Evolutionary conservation across 2,113 vertebrate species (phyloP).

Genomic region (Promerops cafer): DNA sequence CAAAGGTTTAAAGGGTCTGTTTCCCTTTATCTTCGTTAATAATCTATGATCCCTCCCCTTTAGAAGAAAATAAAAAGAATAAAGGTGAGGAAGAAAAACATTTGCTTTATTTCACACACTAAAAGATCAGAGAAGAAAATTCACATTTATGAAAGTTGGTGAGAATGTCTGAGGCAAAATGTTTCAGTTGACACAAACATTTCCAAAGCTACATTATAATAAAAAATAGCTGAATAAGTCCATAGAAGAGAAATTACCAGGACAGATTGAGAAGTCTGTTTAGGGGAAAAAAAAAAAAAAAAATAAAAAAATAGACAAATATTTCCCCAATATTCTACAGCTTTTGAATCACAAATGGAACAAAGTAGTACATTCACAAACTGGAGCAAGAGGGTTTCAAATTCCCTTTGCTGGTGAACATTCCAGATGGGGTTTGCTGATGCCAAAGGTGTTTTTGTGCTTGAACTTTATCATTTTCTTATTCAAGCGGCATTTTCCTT

Average conservation of each 20-base stretch:
- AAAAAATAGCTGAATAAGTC: neutral
- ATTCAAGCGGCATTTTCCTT: neutral
- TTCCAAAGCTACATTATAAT: neutral
- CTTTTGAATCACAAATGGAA: neutral
- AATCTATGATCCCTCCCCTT: neutral
- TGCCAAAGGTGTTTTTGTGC: neutral
- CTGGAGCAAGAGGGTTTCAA: neutral
- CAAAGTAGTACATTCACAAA: neutral
- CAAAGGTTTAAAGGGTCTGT: neutral
- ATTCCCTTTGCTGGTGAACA: neutral
- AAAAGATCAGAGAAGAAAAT: neutral
- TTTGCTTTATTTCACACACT: neutral
- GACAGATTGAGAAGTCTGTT: neutral
- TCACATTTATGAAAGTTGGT: neutral
- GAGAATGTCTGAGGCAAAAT: neutral
- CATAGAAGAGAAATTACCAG: neutral
- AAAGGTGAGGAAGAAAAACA: neutral
- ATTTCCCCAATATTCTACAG: neutral
- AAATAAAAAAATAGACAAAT: neutral
- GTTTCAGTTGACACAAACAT: neutral
- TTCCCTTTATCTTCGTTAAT: neutral
- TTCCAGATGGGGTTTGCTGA: neutral
- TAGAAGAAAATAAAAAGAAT: neutral
- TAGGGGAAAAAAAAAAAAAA: neutral
- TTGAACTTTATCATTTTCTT: neutral